Percentiles rank a stretch among this genome's conserved stretches.
Evolutionary conservation across 2,888 invertebrate species (phyloP).

Genomic region (Cyrtodaria siliqua): DNA sequence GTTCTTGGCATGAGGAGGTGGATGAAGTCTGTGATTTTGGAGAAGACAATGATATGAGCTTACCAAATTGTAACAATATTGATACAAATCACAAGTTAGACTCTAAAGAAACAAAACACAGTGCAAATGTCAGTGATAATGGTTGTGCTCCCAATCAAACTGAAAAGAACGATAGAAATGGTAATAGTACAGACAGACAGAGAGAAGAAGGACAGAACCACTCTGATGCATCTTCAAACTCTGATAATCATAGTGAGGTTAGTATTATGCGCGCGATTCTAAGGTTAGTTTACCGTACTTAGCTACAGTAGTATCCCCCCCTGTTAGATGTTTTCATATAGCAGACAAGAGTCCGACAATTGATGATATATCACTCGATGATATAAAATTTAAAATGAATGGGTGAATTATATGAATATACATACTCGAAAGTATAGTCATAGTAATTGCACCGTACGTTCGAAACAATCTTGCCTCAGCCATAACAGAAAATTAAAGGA

Average conservation of each 20-base stretch:
- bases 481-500: too few species aligned
- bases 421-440: too few species aligned
- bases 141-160: not conserved
- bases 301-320: too few species aligned
- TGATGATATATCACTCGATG: too few species aligned
- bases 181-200: slow-evolving; percentile 39
- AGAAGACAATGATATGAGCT: not conserved
- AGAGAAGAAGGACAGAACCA: slow-evolving; percentile 19
- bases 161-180: not conserved
- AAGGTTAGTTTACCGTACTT: too few species aligned
- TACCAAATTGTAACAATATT: slow-evolving; percentile 7
- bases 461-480: too few species aligned
- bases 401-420: too few species aligned
- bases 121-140: not conserved
- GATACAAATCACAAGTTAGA: slow-evolving; percentile 11
- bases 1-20: slow-evolving; percentile 31
- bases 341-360: too few species aligned
- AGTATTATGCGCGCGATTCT: too few species aligned
- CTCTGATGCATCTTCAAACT: slow-evolving; percentile 67
- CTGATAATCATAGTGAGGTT: slow-evolving; percentile 80
- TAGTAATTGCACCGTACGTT: too few species aligned
- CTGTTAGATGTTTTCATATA: too few species aligned
- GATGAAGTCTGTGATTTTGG: slow-evolving; percentile 5
- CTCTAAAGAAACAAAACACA: not conserved
- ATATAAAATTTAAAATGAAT: too few species aligned